Evolutionary conservation across 2,888 invertebrate species (phyloP), one percentile per base, ranked within the genome.

Genomic region (Nephrotoma appendiculata): DNA sequence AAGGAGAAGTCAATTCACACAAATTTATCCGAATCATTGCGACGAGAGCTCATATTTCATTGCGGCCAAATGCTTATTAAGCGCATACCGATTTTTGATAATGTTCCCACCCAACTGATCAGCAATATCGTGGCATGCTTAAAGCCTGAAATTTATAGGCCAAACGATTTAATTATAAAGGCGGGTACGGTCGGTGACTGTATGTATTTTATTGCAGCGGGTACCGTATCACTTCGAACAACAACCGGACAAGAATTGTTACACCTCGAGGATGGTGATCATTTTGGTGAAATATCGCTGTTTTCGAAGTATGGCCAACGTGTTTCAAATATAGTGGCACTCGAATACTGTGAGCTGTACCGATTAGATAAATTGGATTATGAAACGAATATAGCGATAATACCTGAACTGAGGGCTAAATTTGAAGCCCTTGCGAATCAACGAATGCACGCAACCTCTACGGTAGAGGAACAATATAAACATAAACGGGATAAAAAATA

Each of bases 141-240:
- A 19, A 92, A 91, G 83, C 92, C 92, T 6, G 94, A 94, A 89
- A 92, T 94, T 44, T 94, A 93, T 90, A 90, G 95, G 87, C 93
- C 94, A 1, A 93, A 93, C 87, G 95, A 95, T 89, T 90, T 93
- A 41, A 93, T 95, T 83, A 90, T 94, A 6, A 93, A 93, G 87
- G 93, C 93, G 0, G 94, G 94, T 0, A 92, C 93, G 11, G 89
- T 91, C n/a, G 94, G 94, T 0, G 93, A 94, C 87, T 93, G 93
- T 89, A 94, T 95, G 94, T 95, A 93, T 89, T 95, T 95, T 89
- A 91, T 95, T 42, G 92, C 93, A 0, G 92, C 91, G 71, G 95
- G 95, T 9, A 94, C 94, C 0, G 94, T 95, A 0, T 93, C 93
- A 7, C 92, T 94, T 4, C 92, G 92, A 86, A 94, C 94, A 0